These are phyloP conservation scores for Aix galericulata DNA, from an alignment of 2,113 vertebrate species.

Conservation along the genomic window DNA sequence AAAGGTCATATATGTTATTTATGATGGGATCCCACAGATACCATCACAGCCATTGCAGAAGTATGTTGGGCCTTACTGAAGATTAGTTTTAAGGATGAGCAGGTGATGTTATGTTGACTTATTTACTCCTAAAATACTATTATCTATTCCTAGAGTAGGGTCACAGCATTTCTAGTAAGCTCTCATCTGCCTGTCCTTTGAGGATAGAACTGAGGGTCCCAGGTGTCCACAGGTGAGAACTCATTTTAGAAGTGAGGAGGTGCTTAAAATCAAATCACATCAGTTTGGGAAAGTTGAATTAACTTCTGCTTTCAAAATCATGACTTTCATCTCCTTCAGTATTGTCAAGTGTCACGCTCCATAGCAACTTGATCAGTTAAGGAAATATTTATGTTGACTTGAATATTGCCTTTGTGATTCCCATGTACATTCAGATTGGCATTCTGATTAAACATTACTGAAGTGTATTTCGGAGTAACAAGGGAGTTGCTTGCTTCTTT, in stretches of 20 bases:
- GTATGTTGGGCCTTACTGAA: background rate
- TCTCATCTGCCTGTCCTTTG: background rate
- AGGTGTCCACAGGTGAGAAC: background rate
- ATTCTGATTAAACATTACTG: background rate
- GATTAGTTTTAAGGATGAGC: background rate
- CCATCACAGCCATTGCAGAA: background rate
- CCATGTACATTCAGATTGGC: background rate
- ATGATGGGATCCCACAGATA: background rate
- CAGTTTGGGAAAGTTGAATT: background rate
- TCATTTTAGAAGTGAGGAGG: background rate
- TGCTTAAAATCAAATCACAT: background rate
- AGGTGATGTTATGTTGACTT: background rate
- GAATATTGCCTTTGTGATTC: background rate
- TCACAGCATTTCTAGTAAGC: background rate
- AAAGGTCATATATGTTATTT: background rate
- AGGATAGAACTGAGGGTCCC: background rate
- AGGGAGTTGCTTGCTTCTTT: background rate
- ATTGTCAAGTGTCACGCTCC: background rate
- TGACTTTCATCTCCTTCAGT: background rate
- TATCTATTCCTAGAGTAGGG: background rate
- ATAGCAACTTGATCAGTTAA: background rate
- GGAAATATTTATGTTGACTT: background rate
- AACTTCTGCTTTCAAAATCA: background rate
- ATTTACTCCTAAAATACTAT: background rate
- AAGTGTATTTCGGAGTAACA: background rate